phyloP scores from a whole-genome alignment of 2,888 invertebrate genomes.

The Hydriomena furcata region DNA sequence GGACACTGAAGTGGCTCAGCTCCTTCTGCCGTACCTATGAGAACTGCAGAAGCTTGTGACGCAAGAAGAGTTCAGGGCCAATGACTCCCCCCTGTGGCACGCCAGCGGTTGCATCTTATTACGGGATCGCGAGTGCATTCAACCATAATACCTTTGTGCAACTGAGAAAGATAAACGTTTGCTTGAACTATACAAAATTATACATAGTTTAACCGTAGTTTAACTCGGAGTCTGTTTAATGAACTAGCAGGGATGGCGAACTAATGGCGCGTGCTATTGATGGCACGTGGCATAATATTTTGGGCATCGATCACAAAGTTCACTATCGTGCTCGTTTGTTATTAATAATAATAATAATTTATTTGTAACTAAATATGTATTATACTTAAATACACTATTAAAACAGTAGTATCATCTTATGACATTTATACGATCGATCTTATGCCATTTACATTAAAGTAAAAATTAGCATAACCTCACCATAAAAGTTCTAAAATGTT shows the following conservation, averaged over 20 bases:
- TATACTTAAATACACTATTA: too few relatives aligned
- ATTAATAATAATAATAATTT: too few relatives aligned
- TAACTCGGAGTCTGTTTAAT: slow-evolving; percentile 7
- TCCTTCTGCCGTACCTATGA: slow-evolving; percentile 6
- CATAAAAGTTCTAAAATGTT: too few relatives aligned
- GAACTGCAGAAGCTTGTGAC: slow-evolving; percentile 31
- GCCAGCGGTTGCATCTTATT: slow-evolving; percentile 47
- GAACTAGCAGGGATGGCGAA: slow-evolving; percentile 1
- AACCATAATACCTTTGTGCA: slow-evolving; percentile 47
- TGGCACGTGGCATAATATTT: too few relatives aligned
- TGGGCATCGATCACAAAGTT: too few relatives aligned
- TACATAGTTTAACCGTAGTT: slow-evolving; percentile 15
- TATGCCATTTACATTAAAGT: too few relatives aligned
- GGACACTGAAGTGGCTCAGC: background rate
- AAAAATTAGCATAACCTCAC: too few relatives aligned
- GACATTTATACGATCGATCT: too few relatives aligned
- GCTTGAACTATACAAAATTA: slow-evolving; percentile 25
- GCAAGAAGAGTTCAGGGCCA: slow-evolving; percentile 57
- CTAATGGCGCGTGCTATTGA: too few relatives aligned
- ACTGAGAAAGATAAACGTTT: slow-evolving; percentile 32
- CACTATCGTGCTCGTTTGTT: too few relatives aligned
- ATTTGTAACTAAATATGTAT: too few relatives aligned
- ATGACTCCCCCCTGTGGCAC: slow-evolving; percentile 47
- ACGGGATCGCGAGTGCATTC: slow-evolving; percentile 53
- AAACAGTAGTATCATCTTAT: too few relatives aligned